Conservation (phyloP, 1,140 invertebrate genomes). For the Oncopeltus fasciatus region DNA sequence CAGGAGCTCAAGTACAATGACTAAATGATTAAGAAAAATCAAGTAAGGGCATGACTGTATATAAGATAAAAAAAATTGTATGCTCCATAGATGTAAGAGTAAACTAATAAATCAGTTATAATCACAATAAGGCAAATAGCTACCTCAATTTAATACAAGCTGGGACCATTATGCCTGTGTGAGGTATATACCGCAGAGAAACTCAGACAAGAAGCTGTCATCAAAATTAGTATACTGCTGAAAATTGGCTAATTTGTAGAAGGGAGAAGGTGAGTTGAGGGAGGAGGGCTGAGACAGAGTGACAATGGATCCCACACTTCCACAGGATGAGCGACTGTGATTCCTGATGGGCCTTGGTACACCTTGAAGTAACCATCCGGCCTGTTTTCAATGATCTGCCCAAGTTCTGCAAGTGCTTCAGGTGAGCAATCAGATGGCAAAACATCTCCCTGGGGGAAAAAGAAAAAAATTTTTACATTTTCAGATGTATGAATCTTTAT, state of each 20-base stretch:
- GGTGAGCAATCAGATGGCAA: constrained; percentile 6
- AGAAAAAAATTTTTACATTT: neutral
- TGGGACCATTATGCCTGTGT: too few species aligned
- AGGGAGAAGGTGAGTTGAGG: neutral
- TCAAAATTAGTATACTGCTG: too few species aligned
- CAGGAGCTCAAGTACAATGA: too few species aligned
- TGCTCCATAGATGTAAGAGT: too few species aligned
- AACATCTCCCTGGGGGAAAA: constrained; percentile 10
- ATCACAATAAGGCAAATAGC: too few species aligned
- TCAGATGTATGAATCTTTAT: neutral
- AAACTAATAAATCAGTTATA: too few species aligned
- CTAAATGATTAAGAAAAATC: too few species aligned
- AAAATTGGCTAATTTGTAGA: neutral
- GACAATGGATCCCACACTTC: constrained; percentile 17
- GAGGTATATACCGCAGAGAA: too few species aligned
- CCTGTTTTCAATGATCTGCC: constrained; percentile 11
- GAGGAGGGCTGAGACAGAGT: neutral
- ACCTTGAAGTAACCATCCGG: constrained; percentile 16
- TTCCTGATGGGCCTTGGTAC: constrained; percentile 3
- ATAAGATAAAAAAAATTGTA: too few species aligned
- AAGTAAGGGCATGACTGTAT: too few species aligned
- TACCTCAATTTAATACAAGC: too few species aligned
- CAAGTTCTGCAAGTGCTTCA: constrained; percentile 11
- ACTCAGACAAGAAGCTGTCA: too few species aligned
- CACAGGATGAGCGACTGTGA: constrained; percentile 16